Evolutionary conservation across 2,888 invertebrate genomes (phyloP).

Genomic region (Rhagonycha fulva): DNA sequence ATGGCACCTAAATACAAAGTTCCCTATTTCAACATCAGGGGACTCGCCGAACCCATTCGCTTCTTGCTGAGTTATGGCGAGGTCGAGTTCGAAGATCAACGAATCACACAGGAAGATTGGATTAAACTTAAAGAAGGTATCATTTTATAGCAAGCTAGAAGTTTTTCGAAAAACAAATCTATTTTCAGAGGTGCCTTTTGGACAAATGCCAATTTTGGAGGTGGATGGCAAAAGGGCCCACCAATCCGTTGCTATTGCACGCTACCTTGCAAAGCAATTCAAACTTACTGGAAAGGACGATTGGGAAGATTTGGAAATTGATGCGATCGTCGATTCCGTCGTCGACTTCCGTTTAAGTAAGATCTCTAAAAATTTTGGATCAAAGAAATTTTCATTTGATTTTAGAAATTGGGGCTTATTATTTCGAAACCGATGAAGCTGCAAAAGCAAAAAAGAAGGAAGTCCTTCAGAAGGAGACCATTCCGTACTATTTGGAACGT

Average conservation of each 20-base stretch:
- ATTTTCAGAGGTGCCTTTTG: constrained; percentile 63
- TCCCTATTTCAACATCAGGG: constrained; percentile 66
- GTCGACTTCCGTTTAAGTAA: constrained; percentile 65
- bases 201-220: constrained; percentile 66
- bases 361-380: constrained; percentile 31
- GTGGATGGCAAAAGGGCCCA: constrained; percentile 64
- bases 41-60: constrained; percentile 66
- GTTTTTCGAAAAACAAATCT: neutral
- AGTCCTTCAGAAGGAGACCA: constrained; percentile 55
- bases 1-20: constrained; percentile 60
- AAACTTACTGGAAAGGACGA: constrained; percentile 61
- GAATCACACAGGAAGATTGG: constrained; percentile 56
- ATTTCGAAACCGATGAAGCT: constrained; percentile 59
- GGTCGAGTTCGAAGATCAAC: constrained; percentile 64
- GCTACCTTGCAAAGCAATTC: constrained; percentile 66
- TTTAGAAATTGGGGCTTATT: constrained; percentile 58
- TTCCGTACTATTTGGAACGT: constrained; percentile 62
- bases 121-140: constrained; percentile 45
- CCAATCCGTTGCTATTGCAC: constrained; percentile 64
- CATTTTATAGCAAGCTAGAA: neutral
- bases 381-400: neutral
- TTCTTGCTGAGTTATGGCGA: constrained; percentile 65
- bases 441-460: constrained; percentile 58
- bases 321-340: constrained; percentile 64
- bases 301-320: constrained; percentile 66